Base-by-base conservation (phyloP, 2,113 vertebrate species). In the Gnathonemus echidnorhynchus region DNA sequence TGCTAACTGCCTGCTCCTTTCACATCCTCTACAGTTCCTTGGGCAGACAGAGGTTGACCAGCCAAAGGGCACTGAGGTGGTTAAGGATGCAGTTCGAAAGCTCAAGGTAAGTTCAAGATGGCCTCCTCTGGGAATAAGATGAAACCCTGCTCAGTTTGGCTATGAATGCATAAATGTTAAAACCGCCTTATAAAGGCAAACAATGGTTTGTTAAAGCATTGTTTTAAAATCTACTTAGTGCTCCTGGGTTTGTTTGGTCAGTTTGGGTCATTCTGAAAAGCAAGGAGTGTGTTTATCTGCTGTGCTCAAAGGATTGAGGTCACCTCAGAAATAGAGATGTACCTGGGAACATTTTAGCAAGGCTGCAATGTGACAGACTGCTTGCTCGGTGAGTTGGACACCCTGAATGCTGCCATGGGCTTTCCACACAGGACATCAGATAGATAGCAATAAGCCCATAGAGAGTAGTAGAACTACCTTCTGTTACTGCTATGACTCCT, bases 21-120 rank as follows among this genome's bases (percentile, higher is more conserved):
- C 27, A 27, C 24, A 46, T 52, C 46, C 49, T 31, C 27, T 17
- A 50, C 49, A 99, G 98, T 99, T 99, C 95, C 98, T 99, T 87
- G 98, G 98, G 93, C 98, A 97, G 93, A 98, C 98, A 0, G 98
- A 99, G 94, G 98, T 99, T 90, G 98, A 99, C 62, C 97, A 98
- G 88, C 98, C 98, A 0, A 99, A 99, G 95, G 98, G 98, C 93
- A 99, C 98, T 0, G 98, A 99, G 93, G 96, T 99, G 74, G 98
- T 99, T 31, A 98, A 96, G 95, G 98, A 99, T 92, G 98, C 98
- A 35, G 98, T 99, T 50, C 96, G 98, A 91, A 99, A 99, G 92
- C 95, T 99, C 5, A 99, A 99, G 98, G 98, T 99, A 97, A 92
- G 92, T 19, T 88, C 15, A 46, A 27, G 21, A 80, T 70, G 42